Evolutionary conservation across 1,140 invertebrate genomes (phyloP).

Genomic region (Lordiphosa mommai): DNA sequence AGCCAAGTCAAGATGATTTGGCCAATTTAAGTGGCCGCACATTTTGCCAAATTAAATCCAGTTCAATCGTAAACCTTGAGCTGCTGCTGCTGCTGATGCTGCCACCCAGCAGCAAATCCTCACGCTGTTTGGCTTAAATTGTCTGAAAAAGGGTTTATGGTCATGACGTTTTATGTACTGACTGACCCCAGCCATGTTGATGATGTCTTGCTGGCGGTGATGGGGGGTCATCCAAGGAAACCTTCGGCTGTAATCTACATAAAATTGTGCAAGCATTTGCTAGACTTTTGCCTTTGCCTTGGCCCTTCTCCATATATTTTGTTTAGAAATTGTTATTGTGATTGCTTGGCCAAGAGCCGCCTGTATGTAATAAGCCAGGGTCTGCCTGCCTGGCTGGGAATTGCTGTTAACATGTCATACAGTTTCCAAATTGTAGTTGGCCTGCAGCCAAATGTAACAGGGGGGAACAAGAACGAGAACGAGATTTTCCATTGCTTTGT

Average conservation of each 20-base stretch:
- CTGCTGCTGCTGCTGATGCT: conserved; percentile 1
- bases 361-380: conserved; percentile 53
- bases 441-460: conserved; percentile 38
- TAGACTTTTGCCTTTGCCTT: conserved; percentile 5
- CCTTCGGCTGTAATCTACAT: conserved; percentile 67
- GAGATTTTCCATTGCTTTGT: conserved; percentile 42
- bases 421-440: conserved; percentile 49
- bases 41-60: conserved; percentile 72
- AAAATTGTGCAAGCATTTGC: conserved; percentile 64
- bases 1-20: conserved; percentile 52
- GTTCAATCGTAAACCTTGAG: conserved; percentile 65
- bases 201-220: conserved; percentile 5
- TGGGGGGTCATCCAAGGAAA: conserved; percentile 16
- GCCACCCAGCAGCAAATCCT: conserved; percentile 48
- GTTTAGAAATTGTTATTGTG: conserved; percentile 56
- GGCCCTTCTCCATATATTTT: conserved; percentile 10
- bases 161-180: conserved; percentile 71
- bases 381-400: conserved; percentile 28
- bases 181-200: conserved; percentile 24
- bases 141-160: conserved; percentile 76
- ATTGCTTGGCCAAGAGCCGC: conserved; percentile 61
- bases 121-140: conserved; percentile 69
- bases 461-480: conserved; percentile 2
- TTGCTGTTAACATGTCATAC: conserved; percentile 72
- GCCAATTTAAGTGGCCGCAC: conserved; percentile 65